phyloP scores from a whole-genome alignment of 2,113 vertebrate species.

The Cinclus cinclus region DNA sequence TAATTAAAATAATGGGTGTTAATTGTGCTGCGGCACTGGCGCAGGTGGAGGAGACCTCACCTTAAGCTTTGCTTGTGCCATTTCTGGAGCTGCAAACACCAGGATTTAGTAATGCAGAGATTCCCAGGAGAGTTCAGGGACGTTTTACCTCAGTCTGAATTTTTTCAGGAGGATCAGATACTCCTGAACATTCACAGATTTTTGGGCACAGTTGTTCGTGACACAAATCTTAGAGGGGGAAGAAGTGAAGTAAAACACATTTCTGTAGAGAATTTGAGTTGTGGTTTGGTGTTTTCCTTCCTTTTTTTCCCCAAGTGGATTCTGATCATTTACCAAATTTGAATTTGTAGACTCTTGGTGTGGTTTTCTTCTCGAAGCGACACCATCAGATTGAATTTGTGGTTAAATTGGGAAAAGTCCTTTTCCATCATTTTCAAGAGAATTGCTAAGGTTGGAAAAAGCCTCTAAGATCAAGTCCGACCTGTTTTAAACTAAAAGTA shows the following conservation, averaged over 20 bases:
- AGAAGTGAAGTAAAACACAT: accelerated
- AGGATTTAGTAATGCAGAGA: not conserved
- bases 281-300: not conserved
- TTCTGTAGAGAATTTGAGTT: not conserved
- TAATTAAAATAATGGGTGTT: not conserved
- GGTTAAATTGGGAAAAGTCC: not conserved
- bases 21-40: accelerated
- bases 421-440: not conserved
- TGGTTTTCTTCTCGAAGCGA: not conserved
- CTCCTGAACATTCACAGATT: not conserved
- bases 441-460: not conserved
- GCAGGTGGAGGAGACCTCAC: not conserved
- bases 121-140: not conserved
- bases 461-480: not conserved
- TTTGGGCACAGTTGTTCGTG: not conserved
- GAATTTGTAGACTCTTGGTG: not conserved
- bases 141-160: not conserved
- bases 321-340: not conserved
- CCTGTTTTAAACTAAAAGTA: not conserved
- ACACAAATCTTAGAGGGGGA: not conserved
- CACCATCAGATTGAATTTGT: not conserved
- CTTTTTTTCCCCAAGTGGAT: not conserved
- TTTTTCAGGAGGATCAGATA: not conserved
- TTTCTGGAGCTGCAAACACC: not conserved
- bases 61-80: not conserved